Base-by-base conservation (phyloP, 30 jellyfish, hydroid and myxozoan genomes). In the Haliclystus octoradiatus region DNA sequence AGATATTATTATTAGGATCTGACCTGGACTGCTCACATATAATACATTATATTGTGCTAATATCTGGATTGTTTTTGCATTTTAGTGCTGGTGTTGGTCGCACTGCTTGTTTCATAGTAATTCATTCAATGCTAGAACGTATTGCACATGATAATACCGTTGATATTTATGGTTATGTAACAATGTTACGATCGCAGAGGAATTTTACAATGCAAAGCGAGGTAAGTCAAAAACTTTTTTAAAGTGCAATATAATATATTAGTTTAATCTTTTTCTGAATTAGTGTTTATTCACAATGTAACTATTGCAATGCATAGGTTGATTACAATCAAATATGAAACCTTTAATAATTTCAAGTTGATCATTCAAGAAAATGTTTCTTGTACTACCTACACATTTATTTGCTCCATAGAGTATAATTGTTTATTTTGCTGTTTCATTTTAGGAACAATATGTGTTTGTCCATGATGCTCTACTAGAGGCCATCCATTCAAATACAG, bases 51-150 rank as follows among this genome's bases (percentile, higher is more conserved):
- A n/a, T n/a, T n/a, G n/a, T n/a, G n/a, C n/a, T n/a, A n/a, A n/a
- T n/a, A n/a, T n/a, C n/a, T n/a, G n/a, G 9, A 19, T 29, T 64
- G 5, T 64, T 64, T 64, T 30, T 23, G 25, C 13, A 0, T 47
- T 63, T 3, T 34, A 82, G 95, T 69, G 95, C 91, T 50, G 95
- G 95, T 24, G 95, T 83, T 27, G 95, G 95, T 4, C 68, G 83
- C 26, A 83, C 91, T 2, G 95, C 81, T 26, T 83, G 95, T 76
- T 83, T 65, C 70, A 83, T 83, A 15, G 95, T 73, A 3, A 63
- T 83, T 15, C 81, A 83, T 70, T 46, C 95, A 9, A 75, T 83
- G 95, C 77, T 83, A 28, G 85, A 83, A 31, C 69, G 87, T 53
- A 74, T 83, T 13, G 61, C 53, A 34, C 68, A 76, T 53, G 95